Evolutionary conservation across 1,140 invertebrate species (phyloP), one percentile per base, ranked within the genome.

Genomic region (Sarcophaga bullata): DNA sequence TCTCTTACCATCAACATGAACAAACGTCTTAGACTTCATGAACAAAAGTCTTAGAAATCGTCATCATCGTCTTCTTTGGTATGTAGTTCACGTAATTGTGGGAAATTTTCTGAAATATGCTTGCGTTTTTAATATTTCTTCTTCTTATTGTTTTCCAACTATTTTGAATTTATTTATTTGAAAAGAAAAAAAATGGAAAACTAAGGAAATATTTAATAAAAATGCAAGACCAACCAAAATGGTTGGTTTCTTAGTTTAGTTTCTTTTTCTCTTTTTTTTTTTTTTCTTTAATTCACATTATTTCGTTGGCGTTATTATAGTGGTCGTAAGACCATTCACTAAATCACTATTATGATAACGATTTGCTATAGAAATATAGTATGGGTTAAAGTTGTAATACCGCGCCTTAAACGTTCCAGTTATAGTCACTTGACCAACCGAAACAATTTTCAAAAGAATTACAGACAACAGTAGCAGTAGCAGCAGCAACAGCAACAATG

Each of bases 361-460:
- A 68, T 68, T 37, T 68, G 62, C 19, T 68, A 37, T 37, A 68
- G n/a, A 0, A 68, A 19, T 68, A 7, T 68, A 68, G 62, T 68
- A 58, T 58, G 15, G 54, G 54, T 58, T 58, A 58, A 58, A 58
- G n/a, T 13, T 58, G 13, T 13, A 68, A 68, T 68, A 68, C 62
- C 73, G 73, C 48, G 48, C 84, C 81, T 82, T 84, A 82, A 83
- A 86, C 87, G 87, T 88, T 88, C 86, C 87, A 88, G 87, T 88
- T 88, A 86, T 86, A 88, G 87, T 88, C 87, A 88, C 87, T 88
- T 88, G 87, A 88, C 87, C 87, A 88, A 88, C 87, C 87, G 87
- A 88, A 88, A 88, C 87, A 88, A 84, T 88, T 85, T 58, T 58
- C 13, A 15, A 58, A 68, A 68, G 62, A 68, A 68, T 68, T 19